Conservation (phyloP, 2,888 invertebrate species). For the Belgica antarctica region DNA sequence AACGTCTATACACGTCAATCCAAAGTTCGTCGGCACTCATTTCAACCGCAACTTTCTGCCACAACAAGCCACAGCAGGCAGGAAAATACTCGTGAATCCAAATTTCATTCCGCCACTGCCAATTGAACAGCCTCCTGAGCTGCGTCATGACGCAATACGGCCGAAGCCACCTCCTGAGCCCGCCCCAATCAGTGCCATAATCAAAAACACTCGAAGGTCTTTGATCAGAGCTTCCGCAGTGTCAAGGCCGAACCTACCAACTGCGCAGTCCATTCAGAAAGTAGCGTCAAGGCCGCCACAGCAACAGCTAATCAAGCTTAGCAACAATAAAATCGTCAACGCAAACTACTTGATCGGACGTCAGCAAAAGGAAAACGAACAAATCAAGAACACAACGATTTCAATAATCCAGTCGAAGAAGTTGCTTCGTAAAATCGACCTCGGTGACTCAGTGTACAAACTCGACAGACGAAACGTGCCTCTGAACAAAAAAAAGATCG, state of each 20-base stretch:
- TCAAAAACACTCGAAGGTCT: slow-evolving; percentile 25
- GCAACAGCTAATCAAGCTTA: slow-evolving; percentile 48
- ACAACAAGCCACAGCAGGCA: slow-evolving; percentile 57
- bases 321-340: slow-evolving; percentile 51
- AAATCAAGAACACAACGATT: slow-evolving; percentile 36
- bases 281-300: not conserved
- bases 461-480: slow-evolving; percentile 48
- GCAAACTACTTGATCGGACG: slow-evolving; percentile 39
- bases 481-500: slow-evolving; percentile 47
- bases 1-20: slow-evolving; percentile 50
- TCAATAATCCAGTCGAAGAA: slow-evolving; percentile 41
- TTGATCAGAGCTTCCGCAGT: slow-evolving; percentile 20
- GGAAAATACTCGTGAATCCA: slow-evolving; percentile 52
- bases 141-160: too few species aligned
- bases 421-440: slow-evolving; percentile 31
- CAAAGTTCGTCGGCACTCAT: slow-evolving; percentile 53
- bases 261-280: not conserved
- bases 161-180: not conserved
- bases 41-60: slow-evolving; percentile 53
- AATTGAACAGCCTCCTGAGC: slow-evolving; percentile 1
- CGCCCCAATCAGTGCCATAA: not conserved
- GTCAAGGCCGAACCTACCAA: not conserved
- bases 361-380: slow-evolving; percentile 39
- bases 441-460: slow-evolving; percentile 47
- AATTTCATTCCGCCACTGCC: not conserved